Base-by-base conservation (phyloP, 64 coral and sea anemone species). In the Pocillopora verrucosa region DNA sequence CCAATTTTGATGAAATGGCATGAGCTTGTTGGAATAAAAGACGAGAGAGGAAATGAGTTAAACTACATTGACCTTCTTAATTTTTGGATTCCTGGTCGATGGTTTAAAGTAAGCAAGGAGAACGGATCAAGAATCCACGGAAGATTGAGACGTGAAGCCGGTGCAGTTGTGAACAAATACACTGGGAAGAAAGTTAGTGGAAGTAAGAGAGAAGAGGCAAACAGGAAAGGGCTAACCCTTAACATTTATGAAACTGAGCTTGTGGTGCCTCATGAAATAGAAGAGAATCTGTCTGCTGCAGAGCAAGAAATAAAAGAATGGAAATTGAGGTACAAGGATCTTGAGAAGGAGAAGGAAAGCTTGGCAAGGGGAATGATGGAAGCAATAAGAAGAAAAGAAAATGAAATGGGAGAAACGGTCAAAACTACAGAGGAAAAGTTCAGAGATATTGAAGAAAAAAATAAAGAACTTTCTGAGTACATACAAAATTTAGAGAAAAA, bases 401-500 rank as follows among this genome's bases (percentile, higher is more conserved):
- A 84, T 65, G 80, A 84, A 84, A 84, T 84, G 80, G 80, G 19
- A 84, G 26, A 65, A 72, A 72, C 68, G 10, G 68, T 72, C 15
- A 64, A 58, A 19, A 60, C 13, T 2, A 16, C 80, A 65, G 80
- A 84, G 59, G 10, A 84, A 84, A 84, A 25, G n/a, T 41, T 84
- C 59, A 24, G 73, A 65, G 76, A 89, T 80, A 56, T 88, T 19
- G 36, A 76, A 76, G 58, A 57, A 12, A 38, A 60, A 62, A 88
- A 88, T 76, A 61, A 88, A 89, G 88, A 89, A 77, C 63, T 89
- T 45, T 58, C 20, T 67, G 34, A 80, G 41, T 89, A 89, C 61
- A 89, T 89, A 51, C n/a, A 89, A 45, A 70, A 84, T 61, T 84
- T 84, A 65, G 59, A 84, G 36, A 63, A 67, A 41, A 84, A 84